A percentile compares a stretch with the other conserved stretches of the same genome.
These are phyloP conservation scores for Molossus molossus DNA, from an alignment of 2,797 vertebrate species.

Conservation along the genomic window DNA sequence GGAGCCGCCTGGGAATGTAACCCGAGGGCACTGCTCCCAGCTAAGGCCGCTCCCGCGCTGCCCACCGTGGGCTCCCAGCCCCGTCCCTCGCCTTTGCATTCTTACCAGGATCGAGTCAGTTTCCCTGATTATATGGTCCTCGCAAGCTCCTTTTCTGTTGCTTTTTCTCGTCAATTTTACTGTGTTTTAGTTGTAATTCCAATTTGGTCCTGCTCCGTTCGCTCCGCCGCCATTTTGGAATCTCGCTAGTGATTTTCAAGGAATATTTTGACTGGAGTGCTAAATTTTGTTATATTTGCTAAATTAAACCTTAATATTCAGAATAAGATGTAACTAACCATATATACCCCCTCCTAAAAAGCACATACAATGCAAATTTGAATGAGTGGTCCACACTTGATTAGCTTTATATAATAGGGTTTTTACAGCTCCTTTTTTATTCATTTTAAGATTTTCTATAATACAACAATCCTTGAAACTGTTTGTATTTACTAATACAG, in stretches of 20 bases:
- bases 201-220: too few relatives aligned
- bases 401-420: slow-evolving; percentile 6
- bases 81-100: too few relatives aligned
- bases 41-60: too few relatives aligned
- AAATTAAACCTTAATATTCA: slow-evolving; percentile 60
- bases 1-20: too few relatives aligned
- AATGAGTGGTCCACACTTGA: background rate
- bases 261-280: slow-evolving; percentile 39
- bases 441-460: slow-evolving; percentile 10
- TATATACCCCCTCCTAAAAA: background rate
- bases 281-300: slow-evolving; percentile 40
- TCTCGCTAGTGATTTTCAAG: slow-evolving; percentile 38
- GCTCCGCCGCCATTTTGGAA: too few relatives aligned
- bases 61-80: too few relatives aligned
- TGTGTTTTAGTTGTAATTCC: too few relatives aligned
- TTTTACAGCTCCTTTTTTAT: slow-evolving; percentile 33
- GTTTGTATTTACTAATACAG: slow-evolving; percentile 8
- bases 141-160: too few relatives aligned
- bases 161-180: too few relatives aligned
- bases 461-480: background rate
- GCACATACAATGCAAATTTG: background rate
- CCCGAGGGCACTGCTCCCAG: too few relatives aligned
- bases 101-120: too few relatives aligned
- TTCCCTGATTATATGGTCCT: too few relatives aligned
- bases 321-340: slow-evolving; percentile 1